Percentiles rank a stretch among this genome's conserved stretches.
Evolutionary conservation across 2,888 invertebrate genomes (phyloP).

Genomic region (Agyllia agylla): DNA sequence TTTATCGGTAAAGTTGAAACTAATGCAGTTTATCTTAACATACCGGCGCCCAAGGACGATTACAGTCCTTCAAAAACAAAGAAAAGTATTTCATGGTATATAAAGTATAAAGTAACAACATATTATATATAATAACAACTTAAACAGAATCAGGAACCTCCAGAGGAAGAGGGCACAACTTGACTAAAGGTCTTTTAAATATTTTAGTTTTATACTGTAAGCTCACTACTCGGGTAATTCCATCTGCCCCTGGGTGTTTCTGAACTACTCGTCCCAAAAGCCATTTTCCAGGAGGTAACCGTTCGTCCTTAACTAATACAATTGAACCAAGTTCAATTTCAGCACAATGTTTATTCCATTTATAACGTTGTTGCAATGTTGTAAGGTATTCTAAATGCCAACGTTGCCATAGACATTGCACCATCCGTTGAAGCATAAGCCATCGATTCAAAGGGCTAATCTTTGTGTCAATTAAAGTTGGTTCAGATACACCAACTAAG

Average conservation of each 20-base stretch:
- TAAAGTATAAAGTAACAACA: no score
- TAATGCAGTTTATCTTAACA: neutral
- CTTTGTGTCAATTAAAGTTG: neutral
- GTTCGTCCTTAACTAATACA: neutral
- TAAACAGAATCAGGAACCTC: neutral
- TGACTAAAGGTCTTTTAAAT: neutral
- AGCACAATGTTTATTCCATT: constrained; percentile 7
- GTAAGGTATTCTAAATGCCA: constrained; percentile 57
- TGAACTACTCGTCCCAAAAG: neutral
- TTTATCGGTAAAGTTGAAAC: no score
- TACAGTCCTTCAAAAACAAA: neutral
- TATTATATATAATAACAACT: neutral
- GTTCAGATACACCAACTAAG: neutral
- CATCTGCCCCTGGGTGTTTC: constrained; percentile 22
- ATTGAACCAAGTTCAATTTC: neutral
- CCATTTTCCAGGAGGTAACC: constrained; percentile 6
- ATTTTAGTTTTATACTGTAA: neutral
- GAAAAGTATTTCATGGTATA: no score
- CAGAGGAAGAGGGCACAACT: neutral
- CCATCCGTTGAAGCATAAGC: constrained; percentile 48
- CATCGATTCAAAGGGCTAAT: neutral
- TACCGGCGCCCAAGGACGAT: neutral
- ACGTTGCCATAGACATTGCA: constrained; percentile 59
- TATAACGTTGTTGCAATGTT: constrained; percentile 23
- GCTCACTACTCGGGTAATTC: neutral